Evolutionary conservation across 2,113 vertebrate genomes (phyloP), one percentile per base, ranked within the genome.

Genomic region (Saccopteryx bilineata): DNA sequence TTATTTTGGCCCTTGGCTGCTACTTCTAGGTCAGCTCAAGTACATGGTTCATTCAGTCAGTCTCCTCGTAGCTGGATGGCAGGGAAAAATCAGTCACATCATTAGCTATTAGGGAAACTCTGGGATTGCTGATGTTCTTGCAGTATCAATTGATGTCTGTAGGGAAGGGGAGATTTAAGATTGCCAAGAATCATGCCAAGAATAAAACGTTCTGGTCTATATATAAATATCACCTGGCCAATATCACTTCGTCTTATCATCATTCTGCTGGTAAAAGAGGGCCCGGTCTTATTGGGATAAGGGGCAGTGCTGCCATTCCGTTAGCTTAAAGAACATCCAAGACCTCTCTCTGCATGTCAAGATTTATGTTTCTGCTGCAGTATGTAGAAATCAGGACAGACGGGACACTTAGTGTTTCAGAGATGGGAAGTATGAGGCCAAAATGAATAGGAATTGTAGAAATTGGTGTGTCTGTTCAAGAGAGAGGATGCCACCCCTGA

Each of bases 21-120:
- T 87, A 39, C 60, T 71, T 89, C 52, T 75, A 56, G 21, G 65
- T 87, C 81, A 83, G 5, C 91, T 94, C 48, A 95, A 76, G 87
- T 71, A 60, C 39, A 1, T 81, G 60, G 92, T 82, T 87, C 15
- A 93, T 82, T 87, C 15, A 56, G 4, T 91, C 65, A 19, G 31
- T 90, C 24, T 80, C 46, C 61, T 4, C 4, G 26, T 78, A 12
- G 23, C 26, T 80, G 39, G 60, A 21, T 8, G n/a, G 0, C 31
- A 76, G 33, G 18, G 8, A 28, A 17, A 63, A 85, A 24, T 9
- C 24, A 50, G 66, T 48, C 50, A 63, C 15, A 39, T 7, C 14
- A 15, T 65, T 0, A 9, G 82, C 18, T 18, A n/a, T 63, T 1
- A 3, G 18, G 28, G 2, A 5, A 87, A 63, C 23, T 54, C 31